Base-by-base conservation (phyloP, 1,140 invertebrate species). In the Oedothorax gibbosus region DNA sequence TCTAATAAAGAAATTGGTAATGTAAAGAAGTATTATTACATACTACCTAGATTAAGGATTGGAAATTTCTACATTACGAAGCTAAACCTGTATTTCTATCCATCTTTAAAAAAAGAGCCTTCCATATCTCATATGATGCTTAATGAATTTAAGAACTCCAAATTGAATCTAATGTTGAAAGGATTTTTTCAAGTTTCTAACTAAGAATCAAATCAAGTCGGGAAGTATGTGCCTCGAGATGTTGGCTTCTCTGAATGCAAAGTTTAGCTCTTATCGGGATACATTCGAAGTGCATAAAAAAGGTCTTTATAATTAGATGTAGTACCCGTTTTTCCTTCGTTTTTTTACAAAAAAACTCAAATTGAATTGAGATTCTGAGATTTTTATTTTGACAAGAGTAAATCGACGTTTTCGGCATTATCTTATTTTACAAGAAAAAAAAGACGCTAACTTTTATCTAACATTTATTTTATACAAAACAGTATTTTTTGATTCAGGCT, bases 241-340 rank as follows among this genome's bases (percentile, higher is more conserved):
- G 14, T 18, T 11, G 54, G 20, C 9, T 71, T 35, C 6, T 51
- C 10, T 71, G 69, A 49, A 53, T 18, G 69, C 51, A 53, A 35
- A 35, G 35, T 51, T 51, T 71, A 18, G 20, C 69, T 53, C 8
- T 20, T 51, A 71, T 35, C 35, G 35, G 35, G 35, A 35, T 35
- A 35, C 51, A 71, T 71, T 53, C 20, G 15, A 6, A 54, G 20
- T n/a, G n/a, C 14, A 7, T 14, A 53, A 8, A 71, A 66, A 66
- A 66, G 64, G 35, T 65, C 51, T 35, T 71, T 51, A 54, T 71
- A 71, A 71, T 71, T 71, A 71, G 54, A 71, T 71, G 54, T 71
- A 71, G 54, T 10, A 0, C 8, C 50, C 20, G 53, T 51, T 71
- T 71, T 71, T n/a, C 51, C 66, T 71, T 4, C 35, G 35, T 35